Evolutionary conservation across 2,888 invertebrate genomes (phyloP).

Genomic region (Metallyticus violacea): DNA sequence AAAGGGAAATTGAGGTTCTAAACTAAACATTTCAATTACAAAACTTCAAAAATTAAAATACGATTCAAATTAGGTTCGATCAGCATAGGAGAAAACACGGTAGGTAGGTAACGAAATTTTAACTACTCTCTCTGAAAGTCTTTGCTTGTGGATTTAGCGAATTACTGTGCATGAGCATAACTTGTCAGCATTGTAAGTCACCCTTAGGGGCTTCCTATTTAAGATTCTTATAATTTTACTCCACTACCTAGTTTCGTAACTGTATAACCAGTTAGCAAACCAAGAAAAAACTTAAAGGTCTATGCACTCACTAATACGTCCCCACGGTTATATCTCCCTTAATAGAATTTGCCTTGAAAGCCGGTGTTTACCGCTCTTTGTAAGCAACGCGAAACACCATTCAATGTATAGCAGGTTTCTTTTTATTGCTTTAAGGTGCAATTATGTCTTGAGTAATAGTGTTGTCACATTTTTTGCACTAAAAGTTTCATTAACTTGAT

Average conservation of each 20-base stretch:
- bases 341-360: not conserved
- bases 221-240: not conserved
- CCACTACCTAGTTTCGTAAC: not conserved
- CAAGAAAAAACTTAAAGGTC: not conserved
- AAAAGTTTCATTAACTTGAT: not conserved
- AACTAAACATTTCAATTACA: too few species aligned
- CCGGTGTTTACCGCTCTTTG: not conserved
- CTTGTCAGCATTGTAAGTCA: too few species aligned
- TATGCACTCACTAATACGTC: not conserved
- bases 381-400: not conserved
- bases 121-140: too few species aligned
- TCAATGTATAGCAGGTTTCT: not conserved
- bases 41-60: too few species aligned
- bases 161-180: too few species aligned
- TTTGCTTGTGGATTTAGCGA: too few species aligned
- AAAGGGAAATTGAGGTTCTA: too few species aligned
- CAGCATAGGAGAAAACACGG: too few species aligned
- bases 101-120: too few species aligned
- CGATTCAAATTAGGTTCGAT: too few species aligned
- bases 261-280: not conserved
- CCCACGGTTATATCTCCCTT: not conserved
- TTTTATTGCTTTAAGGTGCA: not conserved
- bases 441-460: not conserved
- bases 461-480: not conserved
- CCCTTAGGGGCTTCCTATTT: not conserved